Evolutionary conservation across 2,113 vertebrate species (phyloP).

Genomic region (Pica pica): DNA sequence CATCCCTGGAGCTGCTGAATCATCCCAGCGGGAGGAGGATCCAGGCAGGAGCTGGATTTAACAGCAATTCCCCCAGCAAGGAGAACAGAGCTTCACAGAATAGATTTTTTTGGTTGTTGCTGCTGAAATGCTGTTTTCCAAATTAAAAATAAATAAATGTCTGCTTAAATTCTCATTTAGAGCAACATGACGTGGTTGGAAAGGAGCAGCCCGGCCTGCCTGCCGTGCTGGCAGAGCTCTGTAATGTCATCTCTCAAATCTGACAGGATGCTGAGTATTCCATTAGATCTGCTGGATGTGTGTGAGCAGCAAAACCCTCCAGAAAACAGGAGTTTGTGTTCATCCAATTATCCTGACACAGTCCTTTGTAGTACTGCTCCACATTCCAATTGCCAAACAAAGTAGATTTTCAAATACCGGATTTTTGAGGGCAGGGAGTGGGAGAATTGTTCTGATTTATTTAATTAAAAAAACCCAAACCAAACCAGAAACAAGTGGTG

Average conservation of each 20-base stretch:
- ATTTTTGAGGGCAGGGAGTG: background rate
- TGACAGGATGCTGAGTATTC: slow-evolving; percentile 34
- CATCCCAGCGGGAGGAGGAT: background rate
- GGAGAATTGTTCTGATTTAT: background rate
- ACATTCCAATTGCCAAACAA: background rate
- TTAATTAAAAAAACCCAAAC: background rate
- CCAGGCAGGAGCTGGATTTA: background rate
- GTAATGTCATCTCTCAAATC: slow-evolving; percentile 4
- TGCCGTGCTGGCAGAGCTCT: background rate
- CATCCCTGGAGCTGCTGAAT: background rate
- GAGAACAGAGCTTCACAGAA: background rate
- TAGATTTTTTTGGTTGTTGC: background rate
- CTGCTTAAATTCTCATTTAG: slow-evolving; percentile 19
- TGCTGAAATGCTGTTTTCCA: background rate
- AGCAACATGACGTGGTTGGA: background rate
- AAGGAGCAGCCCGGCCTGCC: background rate
- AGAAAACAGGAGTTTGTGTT: slow-evolving; percentile 21
- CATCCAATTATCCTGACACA: slow-evolving; percentile 11
- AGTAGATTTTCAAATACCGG: background rate
- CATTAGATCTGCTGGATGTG: background rate
- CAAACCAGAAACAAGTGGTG: background rate
- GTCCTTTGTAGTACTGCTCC: background rate
- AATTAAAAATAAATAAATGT: slow-evolving; percentile 39
- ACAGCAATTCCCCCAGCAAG: background rate
- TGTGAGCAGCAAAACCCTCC: background rate